Conservation (phyloP, 2,888 invertebrate genomes). For the Arenicola marina region DNA sequence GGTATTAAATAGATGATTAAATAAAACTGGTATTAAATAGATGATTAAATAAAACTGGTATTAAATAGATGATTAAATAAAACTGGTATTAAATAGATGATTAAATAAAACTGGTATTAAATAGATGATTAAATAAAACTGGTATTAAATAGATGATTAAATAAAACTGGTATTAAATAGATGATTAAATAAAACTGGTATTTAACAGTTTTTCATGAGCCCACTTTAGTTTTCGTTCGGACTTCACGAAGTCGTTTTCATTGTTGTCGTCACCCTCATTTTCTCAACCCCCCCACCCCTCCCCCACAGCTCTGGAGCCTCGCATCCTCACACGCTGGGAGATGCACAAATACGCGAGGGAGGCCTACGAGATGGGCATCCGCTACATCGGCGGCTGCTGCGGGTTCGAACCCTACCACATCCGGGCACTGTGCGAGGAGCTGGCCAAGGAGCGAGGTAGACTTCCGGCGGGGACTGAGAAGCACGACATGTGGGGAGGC, state of each 20-base stretch:
- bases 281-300: slow-evolving; percentile 54
- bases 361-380: slow-evolving; percentile 59
- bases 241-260: neutral
- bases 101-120: too few relatives aligned
- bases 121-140: too few relatives aligned
- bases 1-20: too few relatives aligned
- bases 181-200: too few relatives aligned
- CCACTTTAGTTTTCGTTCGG: too few relatives aligned
- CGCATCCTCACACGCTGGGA: slow-evolving; percentile 60
- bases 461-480: slow-evolving; percentile 48
- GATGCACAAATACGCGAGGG: slow-evolving; percentile 59
- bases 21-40: too few relatives aligned
- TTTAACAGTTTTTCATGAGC: too few relatives aligned
- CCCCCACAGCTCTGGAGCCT: slow-evolving; percentile 60
- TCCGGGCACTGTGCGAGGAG: slow-evolving; percentile 60
- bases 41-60: too few relatives aligned
- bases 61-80: too few relatives aligned
- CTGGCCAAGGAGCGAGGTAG: slow-evolving; percentile 49
- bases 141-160: too few relatives aligned
- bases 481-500: slow-evolving; percentile 59
- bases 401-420: slow-evolving; percentile 61
- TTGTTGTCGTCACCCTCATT: slow-evolving; percentile 38
- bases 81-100: too few relatives aligned
- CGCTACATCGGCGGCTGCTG: slow-evolving; percentile 62
- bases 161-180: too few relatives aligned